Percentiles rank a stretch among this genome's conserved stretches.
These are phyloP conservation scores for Nemapogon koenigi DNA, from an alignment of 2,888 invertebrate species.

Conservation along the genomic window DNA sequence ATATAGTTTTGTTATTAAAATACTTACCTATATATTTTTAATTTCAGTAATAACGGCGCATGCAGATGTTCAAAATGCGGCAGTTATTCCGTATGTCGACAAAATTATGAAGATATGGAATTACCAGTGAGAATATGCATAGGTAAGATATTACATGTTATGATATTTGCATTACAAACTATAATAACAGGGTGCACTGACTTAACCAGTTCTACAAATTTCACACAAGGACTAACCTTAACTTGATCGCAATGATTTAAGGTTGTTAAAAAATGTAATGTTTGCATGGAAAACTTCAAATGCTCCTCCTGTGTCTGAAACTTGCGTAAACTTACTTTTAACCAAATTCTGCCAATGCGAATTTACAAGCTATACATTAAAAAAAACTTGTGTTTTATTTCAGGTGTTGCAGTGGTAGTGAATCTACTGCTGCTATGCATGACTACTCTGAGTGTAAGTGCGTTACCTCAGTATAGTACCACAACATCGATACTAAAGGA, in stretches of 20 bases:
- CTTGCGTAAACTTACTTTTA: no score
- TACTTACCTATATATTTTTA: neutral
- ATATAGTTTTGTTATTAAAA: no score
- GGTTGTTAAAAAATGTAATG: neutral
- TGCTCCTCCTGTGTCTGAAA: neutral
- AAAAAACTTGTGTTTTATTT: constrained; percentile 20
- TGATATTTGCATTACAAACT: neutral
- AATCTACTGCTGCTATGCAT: constrained; percentile 48
- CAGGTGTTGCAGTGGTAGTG: constrained; percentile 57
- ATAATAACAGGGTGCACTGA: no score
- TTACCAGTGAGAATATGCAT: constrained; percentile 64
- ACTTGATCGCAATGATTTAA: neutral
- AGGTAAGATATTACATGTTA: constrained; percentile 27
- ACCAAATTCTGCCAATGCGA: neutral
- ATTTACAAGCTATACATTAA: constrained; percentile 3
- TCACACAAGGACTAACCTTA: no score
- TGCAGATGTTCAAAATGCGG: constrained; percentile 1
- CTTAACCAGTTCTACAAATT: no score
- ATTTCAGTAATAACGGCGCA: constrained; percentile 2
- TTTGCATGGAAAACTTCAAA: neutral
- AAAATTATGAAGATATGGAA: constrained; percentile 47
- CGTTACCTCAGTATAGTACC: constrained; percentile 36
- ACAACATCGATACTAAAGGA: constrained; percentile 29
- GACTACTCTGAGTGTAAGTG: constrained; percentile 36
- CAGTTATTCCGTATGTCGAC: no score